Evolutionary conservation across 2,888 invertebrate species (phyloP).

Genomic region (Erebia aethiops): DNA sequence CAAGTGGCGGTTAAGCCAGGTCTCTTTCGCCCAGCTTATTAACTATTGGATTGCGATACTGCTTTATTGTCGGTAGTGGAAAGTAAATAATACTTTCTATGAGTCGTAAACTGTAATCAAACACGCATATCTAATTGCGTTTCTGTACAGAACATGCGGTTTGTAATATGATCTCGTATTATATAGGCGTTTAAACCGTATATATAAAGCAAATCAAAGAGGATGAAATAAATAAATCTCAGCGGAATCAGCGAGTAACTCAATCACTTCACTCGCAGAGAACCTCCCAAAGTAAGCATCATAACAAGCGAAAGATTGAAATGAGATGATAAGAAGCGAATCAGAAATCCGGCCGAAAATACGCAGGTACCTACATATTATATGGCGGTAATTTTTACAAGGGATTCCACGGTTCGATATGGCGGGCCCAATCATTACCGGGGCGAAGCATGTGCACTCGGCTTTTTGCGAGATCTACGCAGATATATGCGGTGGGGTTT

Average conservation of each 20-base stretch:
- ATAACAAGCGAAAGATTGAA: constrained; percentile 79
- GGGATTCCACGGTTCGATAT: constrained; percentile 77
- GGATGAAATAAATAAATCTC: constrained; percentile 54
- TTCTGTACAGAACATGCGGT: constrained; percentile 9
- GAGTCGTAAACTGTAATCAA: constrained; percentile 43
- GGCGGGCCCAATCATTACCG: constrained; percentile 76
- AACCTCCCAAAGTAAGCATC: constrained; percentile 38
- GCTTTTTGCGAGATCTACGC: constrained; percentile 70
- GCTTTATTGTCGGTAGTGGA: constrained; percentile 43
- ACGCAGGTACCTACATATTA: constrained; percentile 72
- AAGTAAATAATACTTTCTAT: constrained; percentile 44
- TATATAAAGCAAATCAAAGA: constrained; percentile 47
- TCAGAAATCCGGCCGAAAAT: constrained; percentile 80
- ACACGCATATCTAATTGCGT: constrained; percentile 41
- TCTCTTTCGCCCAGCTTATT: constrained; percentile 51
- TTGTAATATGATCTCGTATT: constrained; percentile 29
- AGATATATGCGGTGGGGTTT: constrained; percentile 65
- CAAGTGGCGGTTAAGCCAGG: constrained; percentile 51
- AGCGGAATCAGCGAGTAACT: constrained; percentile 56
- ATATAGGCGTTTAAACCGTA: constrained; percentile 8
- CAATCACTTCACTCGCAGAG: constrained; percentile 59
- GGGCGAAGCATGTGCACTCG: constrained; percentile 57
- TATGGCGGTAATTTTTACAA: constrained; percentile 76
- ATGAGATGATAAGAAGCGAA: constrained; percentile 75
- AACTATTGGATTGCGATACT: constrained; percentile 48